These are phyloP conservation scores for Erynnis tages DNA, from an alignment of 2,888 invertebrate species.

Conservation along the genomic window DNA sequence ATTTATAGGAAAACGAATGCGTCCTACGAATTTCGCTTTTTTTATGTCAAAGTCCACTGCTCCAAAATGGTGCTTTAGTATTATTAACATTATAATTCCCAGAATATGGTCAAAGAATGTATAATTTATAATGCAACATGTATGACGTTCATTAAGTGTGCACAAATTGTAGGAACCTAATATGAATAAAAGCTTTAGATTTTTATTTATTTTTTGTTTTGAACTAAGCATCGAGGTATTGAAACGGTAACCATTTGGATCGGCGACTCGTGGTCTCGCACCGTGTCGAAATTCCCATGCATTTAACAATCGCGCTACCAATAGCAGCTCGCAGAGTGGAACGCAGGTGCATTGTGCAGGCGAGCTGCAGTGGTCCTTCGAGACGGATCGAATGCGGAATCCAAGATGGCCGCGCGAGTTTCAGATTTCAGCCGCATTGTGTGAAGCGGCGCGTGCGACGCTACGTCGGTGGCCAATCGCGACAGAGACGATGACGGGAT, in stretches of 20 bases:
- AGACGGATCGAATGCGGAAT: conserved; percentile 49
- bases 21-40: no score
- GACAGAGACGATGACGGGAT: conserved; percentile 36
- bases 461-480: conserved; percentile 46
- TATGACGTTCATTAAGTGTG: no score
- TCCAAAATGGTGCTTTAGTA: no score
- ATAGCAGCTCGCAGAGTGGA: conserved; percentile 9
- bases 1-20: no score
- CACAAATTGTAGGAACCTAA: no score
- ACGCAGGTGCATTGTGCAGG: conserved; percentile 17
- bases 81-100: background rate
- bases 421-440: conserved; percentile 62
- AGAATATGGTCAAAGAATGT: background rate
- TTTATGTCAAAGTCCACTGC: no score
- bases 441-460: conserved; percentile 50
- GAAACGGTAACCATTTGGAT: no score
- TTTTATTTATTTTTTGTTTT: no score
- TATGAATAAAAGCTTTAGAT: no score
- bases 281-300: conserved; percentile 7
- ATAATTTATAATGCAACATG: no score
- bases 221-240: no score
- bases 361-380: conserved; percentile 34
- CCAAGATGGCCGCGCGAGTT: conserved; percentile 37
- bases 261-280: no score
- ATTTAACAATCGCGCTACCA: conserved; percentile 18